These are phyloP conservation scores for Callipepla squamata DNA, from an alignment of 2,113 vertebrate species.

Conservation along the genomic window DNA sequence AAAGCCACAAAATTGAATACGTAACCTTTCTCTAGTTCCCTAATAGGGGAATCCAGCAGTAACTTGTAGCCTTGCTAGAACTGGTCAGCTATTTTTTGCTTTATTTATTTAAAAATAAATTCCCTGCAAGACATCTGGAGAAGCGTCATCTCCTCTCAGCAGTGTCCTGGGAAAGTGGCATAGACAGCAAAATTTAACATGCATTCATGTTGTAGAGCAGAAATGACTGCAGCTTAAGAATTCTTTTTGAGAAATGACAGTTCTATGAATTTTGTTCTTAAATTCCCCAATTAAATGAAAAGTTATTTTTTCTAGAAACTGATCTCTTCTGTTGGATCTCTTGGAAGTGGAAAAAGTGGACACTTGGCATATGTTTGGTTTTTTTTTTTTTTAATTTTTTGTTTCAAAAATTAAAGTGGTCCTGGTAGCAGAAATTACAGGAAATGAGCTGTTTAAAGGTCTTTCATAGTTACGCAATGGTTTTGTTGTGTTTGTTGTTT, in stretches of 20 bases:
- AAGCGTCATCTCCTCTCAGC: constrained; percentile 66
- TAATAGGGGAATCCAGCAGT: constrained; percentile 16
- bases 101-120: constrained; percentile 77
- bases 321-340: background rate
- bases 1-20: background rate
- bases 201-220: background rate
- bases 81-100: constrained; percentile 57
- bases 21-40: background rate
- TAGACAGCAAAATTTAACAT: constrained; percentile 30
- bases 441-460: background rate
- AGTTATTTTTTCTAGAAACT: constrained; percentile 12
- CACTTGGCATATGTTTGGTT: background rate
- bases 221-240: background rate
- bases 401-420: background rate
- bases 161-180: constrained; percentile 75
- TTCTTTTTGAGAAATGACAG: background rate
- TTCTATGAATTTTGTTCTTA: constrained; percentile 11
- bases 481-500: background rate
- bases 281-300: constrained; percentile 13
- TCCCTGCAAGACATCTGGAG: constrained; percentile 73
- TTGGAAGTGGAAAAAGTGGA: background rate
- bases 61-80: constrained; percentile 24
- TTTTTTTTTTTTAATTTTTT: background rate
- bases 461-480: background rate
- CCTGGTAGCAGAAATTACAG: background rate